These are phyloP conservation scores for Morpho achilles DNA, from an alignment of 2,888 invertebrate genomes.

Conservation along the genomic window DNA sequence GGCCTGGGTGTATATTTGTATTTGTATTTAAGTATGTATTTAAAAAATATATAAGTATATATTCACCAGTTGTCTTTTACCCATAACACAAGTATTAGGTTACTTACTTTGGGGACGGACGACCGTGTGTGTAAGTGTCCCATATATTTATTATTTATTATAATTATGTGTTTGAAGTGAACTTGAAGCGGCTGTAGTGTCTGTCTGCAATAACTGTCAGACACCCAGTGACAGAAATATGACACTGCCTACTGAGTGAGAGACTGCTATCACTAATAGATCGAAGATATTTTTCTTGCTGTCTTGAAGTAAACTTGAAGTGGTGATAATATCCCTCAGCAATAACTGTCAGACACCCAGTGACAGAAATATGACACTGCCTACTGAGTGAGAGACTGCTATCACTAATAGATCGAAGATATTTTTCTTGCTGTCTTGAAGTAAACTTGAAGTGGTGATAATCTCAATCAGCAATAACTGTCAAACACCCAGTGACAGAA, in stretches of 20 bases:
- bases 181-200: background rate
- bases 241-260: conserved; percentile 24
- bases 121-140: no score
- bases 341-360: conserved; percentile 37
- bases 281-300: background rate
- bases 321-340: background rate
- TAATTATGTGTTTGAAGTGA: no score
- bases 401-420: background rate
- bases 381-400: conserved; percentile 23
- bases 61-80: no score
- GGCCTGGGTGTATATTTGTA: no score
- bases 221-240: conserved; percentile 22
- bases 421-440: no score
- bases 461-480: background rate
- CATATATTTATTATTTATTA: no score
- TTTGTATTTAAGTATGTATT: no score
- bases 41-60: no score
- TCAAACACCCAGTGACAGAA: conserved; percentile 45
- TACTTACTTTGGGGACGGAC: no score
- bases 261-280: conserved; percentile 14
- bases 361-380: conserved; percentile 33
- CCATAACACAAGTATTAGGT: no score
- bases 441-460: no score
- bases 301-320: background rate
- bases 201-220: conserved; percentile 19